phyloP scores from a whole-genome alignment of 2,113 vertebrate species.

The Leiothrix lutea region DNA sequence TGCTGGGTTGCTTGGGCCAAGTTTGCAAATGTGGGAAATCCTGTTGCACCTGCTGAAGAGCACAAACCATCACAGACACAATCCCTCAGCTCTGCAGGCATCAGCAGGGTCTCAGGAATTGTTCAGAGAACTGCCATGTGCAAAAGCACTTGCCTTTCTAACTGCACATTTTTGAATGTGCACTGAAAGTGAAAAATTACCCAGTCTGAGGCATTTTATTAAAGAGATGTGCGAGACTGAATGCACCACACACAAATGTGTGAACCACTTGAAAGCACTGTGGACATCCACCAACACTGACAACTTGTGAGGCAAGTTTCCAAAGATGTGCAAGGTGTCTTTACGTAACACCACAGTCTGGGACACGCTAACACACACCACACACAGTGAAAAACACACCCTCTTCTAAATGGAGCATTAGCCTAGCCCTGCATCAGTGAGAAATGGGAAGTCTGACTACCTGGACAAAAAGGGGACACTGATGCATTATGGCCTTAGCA shows the following conservation, averaged over 20 bases:
- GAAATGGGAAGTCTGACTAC: neutral
- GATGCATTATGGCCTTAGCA: accelerated
- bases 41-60: neutral
- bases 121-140: neutral
- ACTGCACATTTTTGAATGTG: accelerated
- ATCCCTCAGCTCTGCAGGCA: neutral
- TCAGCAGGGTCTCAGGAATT: accelerated
- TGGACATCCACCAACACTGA: slow-evolving; percentile 7
- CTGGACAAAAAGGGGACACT: neutral
- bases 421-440: neutral
- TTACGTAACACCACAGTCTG: neutral
- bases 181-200: neutral
- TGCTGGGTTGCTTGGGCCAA: neutral
- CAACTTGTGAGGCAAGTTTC: slow-evolving; percentile 11
- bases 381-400: neutral
- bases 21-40: neutral
- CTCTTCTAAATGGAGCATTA: neutral
- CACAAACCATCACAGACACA: neutral
- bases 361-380: neutral
- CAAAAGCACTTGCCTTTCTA: neutral
- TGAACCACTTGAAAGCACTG: neutral
- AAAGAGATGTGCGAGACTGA: neutral
- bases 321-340: neutral
- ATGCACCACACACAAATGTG: neutral
- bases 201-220: neutral